Percentiles rank a stretch among this genome's conserved stretches.
phyloP scores from a whole-genome alignment of 1,140 invertebrate genomes.

The Lepidurus apus region DNA sequence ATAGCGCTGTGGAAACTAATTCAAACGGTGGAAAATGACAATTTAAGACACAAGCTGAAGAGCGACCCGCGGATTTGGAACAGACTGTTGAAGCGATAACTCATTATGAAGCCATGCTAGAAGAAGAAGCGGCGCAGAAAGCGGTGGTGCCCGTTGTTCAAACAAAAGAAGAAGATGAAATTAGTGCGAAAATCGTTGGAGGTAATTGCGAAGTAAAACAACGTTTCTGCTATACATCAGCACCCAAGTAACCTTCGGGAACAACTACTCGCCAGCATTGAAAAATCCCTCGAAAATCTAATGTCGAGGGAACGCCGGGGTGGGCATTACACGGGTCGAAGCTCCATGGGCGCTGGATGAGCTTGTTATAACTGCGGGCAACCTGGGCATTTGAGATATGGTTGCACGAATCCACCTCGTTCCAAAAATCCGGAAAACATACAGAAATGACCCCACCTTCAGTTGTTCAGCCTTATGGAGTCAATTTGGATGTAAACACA shows the following conservation, averaged over 20 bases:
- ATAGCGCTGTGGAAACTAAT: too few relatives aligned
- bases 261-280: background rate
- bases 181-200: background rate
- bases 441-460: background rate
- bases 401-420: background rate
- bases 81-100: background rate
- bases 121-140: background rate
- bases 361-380: background rate
- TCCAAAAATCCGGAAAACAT: background rate
- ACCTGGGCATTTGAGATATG: background rate
- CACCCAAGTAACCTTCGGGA: background rate
- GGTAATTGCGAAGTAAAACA: background rate
- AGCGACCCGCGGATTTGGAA: background rate
- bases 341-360: background rate
- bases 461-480: background rate
- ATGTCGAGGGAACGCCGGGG: background rate
- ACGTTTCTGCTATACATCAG: background rate
- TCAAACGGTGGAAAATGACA: too few relatives aligned
- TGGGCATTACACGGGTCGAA: background rate
- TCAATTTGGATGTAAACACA: background rate
- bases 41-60: background rate
- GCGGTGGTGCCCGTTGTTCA: background rate
- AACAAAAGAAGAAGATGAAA: background rate
- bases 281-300: background rate
- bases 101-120: background rate